Conservation (phyloP, 2,113 vertebrate genomes). For the Macroglossus sobrinus region DNA sequence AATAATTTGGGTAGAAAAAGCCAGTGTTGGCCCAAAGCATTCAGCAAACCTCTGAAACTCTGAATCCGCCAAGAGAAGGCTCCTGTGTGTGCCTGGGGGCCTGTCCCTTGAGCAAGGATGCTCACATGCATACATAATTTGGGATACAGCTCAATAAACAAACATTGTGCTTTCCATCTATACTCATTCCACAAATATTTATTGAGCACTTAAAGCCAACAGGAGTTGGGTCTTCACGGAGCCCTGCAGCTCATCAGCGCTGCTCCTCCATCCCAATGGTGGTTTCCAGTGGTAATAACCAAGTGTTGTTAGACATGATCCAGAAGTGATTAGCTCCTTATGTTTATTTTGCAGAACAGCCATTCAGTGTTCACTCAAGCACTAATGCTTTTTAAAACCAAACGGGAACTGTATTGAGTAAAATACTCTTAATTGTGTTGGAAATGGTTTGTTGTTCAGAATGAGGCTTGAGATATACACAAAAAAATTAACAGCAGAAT, state of each 20-base stretch:
- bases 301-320: background rate
- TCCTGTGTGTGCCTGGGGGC: fast-evolving
- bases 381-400: constrained; percentile 48
- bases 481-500: background rate
- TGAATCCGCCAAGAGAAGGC: background rate
- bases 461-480: background rate
- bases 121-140: background rate
- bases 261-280: background rate
- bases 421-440: constrained; percentile 46
- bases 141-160: background rate
- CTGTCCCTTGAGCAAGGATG: background rate
- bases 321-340: constrained; percentile 55
- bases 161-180: background rate
- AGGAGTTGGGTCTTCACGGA: background rate
- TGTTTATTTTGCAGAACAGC: constrained; percentile 52
- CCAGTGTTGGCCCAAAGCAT: background rate
- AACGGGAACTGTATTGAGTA: constrained; percentile 8
- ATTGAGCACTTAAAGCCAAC: background rate
- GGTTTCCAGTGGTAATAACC: background rate
- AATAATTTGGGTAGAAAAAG: background rate
- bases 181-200: background rate
- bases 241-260: background rate
- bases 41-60: background rate
- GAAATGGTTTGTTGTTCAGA: constrained; percentile 40
- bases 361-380: constrained; percentile 39